phyloP scores from a whole-genome alignment of 2,888 invertebrate species.

The Thymelicus acteon region DNA sequence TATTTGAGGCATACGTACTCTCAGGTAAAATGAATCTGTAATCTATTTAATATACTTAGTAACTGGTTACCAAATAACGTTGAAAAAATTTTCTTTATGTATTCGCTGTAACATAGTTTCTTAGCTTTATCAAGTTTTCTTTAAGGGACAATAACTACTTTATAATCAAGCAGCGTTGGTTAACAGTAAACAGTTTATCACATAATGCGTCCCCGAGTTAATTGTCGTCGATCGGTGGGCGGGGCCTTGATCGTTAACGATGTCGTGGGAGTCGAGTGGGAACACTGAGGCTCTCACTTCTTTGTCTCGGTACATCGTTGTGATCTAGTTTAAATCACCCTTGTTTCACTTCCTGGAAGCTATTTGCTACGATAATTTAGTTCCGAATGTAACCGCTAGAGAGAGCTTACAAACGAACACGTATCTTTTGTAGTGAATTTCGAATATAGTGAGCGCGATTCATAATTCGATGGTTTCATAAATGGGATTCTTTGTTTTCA shows the following conservation, averaged over 20 bases:
- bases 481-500: no score
- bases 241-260: constrained; percentile 48
- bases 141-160: constrained; percentile 10
- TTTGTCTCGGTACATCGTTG: constrained; percentile 12
- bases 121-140: no score
- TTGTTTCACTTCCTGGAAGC: constrained; percentile 8
- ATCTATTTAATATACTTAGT: no score
- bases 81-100: no score
- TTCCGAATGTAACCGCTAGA: background rate
- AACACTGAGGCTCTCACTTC: constrained; percentile 15
- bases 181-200: constrained; percentile 16
- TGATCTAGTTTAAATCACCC: constrained; percentile 15
- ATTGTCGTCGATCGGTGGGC: constrained; percentile 52
- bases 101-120: no score
- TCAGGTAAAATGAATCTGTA: no score
- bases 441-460: no score
- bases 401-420: no score
- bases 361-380: background rate
- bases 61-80: no score
- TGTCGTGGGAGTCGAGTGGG: constrained; percentile 50
- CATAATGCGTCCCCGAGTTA: constrained; percentile 41
- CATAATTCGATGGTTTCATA: no score
- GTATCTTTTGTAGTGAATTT: no score
- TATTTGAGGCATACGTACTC: no score
- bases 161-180: constrained; percentile 7